A percentile compares a stretch with the other conserved stretches of the same genome.
These are phyloP conservation scores for Pristionchus mayeri DNA, from an alignment of 2,888 invertebrate genomes.

Conservation along the genomic window DNA sequence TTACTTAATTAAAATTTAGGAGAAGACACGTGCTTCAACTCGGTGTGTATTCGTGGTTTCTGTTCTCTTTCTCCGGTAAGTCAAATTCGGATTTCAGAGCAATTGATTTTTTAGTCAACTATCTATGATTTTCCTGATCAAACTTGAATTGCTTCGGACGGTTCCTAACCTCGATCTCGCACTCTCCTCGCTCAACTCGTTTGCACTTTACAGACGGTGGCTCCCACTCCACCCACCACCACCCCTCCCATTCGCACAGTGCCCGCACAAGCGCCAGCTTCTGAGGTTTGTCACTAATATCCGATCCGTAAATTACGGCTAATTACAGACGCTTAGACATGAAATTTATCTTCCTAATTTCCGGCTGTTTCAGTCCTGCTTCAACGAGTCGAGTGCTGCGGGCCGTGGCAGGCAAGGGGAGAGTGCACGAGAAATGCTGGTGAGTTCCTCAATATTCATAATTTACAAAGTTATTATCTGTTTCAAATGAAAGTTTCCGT, in stretches of 20 bases:
- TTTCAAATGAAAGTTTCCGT: no score
- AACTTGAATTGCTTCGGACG: no score
- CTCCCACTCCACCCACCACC: conserved; percentile 5
- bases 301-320: no score
- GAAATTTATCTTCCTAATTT: neutral
- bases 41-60: neutral
- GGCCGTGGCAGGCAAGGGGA: conserved; percentile 42
- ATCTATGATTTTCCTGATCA: no score
- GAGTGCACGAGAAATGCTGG: conserved; percentile 39
- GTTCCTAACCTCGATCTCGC: no score
- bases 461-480: no score
- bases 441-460: no score
- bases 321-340: no score
- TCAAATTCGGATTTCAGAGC: neutral
- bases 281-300: neutral
- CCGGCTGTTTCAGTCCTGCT: conserved; percentile 44
- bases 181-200: no score
- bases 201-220: no score
- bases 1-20: neutral
- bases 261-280: neutral
- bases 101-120: no score
- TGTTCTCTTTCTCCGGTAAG: neutral
- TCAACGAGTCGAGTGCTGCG: conserved; percentile 52
- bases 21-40: conserved; percentile 29
- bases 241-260: conserved; percentile 1